Evolutionary conservation across 2,113 vertebrate species (phyloP).

Genomic region (Notiomystis cincta): DNA sequence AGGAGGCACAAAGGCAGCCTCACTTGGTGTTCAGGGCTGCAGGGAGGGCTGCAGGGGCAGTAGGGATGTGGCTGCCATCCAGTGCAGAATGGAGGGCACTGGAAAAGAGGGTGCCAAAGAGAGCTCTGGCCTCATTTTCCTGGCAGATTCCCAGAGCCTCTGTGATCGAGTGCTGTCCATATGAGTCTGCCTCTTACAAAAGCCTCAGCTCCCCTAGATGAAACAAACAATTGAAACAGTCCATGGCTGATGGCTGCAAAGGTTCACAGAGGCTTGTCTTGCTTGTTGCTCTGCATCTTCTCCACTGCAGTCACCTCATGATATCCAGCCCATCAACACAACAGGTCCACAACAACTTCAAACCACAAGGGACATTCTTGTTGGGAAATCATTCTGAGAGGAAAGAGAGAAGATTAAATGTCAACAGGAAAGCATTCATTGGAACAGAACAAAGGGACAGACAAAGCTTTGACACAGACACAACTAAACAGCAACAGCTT

Average conservation of each 20-base stretch:
- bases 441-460: background rate
- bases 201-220: background rate
- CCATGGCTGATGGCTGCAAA: conserved; percentile 30
- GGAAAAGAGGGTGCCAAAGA: background rate
- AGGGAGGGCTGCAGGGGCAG: background rate
- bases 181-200: background rate
- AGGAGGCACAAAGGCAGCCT: conserved; percentile 11
- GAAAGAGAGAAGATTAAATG: conserved; percentile 40
- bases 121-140: background rate
- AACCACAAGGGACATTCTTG: conserved; percentile 82
- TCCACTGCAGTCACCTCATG: background rate
- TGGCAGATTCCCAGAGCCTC: conserved; percentile 1
- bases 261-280: conserved; percentile 42
- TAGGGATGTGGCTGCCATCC: background rate
- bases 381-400: conserved; percentile 78
- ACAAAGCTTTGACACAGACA: background rate
- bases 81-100: background rate
- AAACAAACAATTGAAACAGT: conserved; percentile 42
- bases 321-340: conserved; percentile 37
- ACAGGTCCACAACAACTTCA: conserved; percentile 63
- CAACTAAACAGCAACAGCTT: background rate
- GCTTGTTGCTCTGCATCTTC: conserved; percentile 46
- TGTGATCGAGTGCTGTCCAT: background rate
- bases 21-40: background rate
- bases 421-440: background rate